Evolutionary conservation across 2,888 invertebrate genomes (phyloP).

Genomic region (Trisateles emortualis): DNA sequence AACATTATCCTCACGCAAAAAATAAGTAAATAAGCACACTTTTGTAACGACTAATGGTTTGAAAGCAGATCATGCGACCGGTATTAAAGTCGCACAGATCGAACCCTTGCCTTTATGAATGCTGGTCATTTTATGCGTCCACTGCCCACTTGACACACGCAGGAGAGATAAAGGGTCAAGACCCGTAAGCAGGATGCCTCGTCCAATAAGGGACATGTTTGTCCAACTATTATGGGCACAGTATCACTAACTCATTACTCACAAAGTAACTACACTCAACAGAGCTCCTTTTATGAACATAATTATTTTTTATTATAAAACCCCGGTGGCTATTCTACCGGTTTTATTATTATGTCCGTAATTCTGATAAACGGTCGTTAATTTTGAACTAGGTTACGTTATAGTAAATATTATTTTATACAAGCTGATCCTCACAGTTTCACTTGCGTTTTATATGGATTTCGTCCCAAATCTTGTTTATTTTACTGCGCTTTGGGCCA

Average conservation of each 20-base stretch:
- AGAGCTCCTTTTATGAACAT: conserved; percentile 28
- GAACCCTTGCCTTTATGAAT: conserved; percentile 51
- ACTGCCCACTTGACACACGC: conserved; percentile 62
- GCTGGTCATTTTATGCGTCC: conserved; percentile 64
- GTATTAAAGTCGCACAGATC: conserved; percentile 18
- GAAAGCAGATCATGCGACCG: conserved; percentile 20
- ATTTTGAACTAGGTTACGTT: conserved; percentile 12
- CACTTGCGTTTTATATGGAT: no score
- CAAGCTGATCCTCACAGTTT: no score
- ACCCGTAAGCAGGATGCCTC: conserved; percentile 71
- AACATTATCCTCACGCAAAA: conserved; percentile 12
- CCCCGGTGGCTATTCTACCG: conserved; percentile 10
- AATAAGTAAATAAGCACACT: conserved; percentile 11
- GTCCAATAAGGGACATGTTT: conserved; percentile 69
- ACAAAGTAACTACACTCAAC: conserved; percentile 42
- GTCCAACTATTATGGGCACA: conserved; percentile 49
- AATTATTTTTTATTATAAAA: conserved; percentile 28
- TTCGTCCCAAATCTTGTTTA: no score
- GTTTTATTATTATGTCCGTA: conserved; percentile 37
- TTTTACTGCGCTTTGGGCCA: no score
- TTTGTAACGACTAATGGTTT: conserved; percentile 22
- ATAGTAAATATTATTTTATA: conserved; percentile 13
- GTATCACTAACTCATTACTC: conserved; percentile 20
- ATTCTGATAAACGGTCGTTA: conserved; percentile 22
- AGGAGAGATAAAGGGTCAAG: conserved; percentile 76